Evolutionary conservation across 1,140 invertebrate genomes (phyloP), one percentile per base, ranked within the genome.

Genomic region (Ceratina japonica): DNA sequence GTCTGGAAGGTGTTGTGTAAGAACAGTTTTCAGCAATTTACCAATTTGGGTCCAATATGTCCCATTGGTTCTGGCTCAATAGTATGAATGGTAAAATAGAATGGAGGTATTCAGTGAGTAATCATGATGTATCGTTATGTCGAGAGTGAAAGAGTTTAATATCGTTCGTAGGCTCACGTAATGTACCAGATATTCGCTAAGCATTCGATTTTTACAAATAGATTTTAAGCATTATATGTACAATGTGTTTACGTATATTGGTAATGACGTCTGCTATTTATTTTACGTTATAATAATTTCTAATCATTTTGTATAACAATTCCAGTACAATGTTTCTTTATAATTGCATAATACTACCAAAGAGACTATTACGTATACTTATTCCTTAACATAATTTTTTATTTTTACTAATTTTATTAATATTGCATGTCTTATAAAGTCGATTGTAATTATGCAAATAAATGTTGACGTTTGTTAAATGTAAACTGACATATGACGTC

Each of bases 171-270:
- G 78, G 54, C 16, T 75, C 52, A 66, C 44, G 52, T 64, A 54
- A 66, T 27, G 62, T 64, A 54, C 37, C 66, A 69, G 44, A 0
- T 70, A 62, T 62, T 71, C 58, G 61, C 3, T 56, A 31, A 65
- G 20, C 27, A 75, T 75, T 75, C 62, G 37, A 49, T 62, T 77
- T 71, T 62, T 77, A 71, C 22, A 62, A 62, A 63, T 77, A 62
- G 71, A 71, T 24, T 27, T 37, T 54, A 75, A 68, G 16, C 15
- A 22, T 68, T 51, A 22, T 24, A 10, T n/a, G n/a, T 77, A 63
- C 44, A 18, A 65, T 65, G 20, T 44, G 31, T 58, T 79, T 31
- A 12, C 54, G 24, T 64, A n/a, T 52, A 77, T 62, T 24, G 12
- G n/a, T 44, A 61, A 54, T 7, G 66, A 37, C 70, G 4, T 12